A percentile compares a stretch with the other conserved stretches of the same genome.
These are phyloP conservation scores for Brachypteracias leptosomus DNA, from an alignment of 2,113 vertebrate species.

Conservation along the genomic window DNA sequence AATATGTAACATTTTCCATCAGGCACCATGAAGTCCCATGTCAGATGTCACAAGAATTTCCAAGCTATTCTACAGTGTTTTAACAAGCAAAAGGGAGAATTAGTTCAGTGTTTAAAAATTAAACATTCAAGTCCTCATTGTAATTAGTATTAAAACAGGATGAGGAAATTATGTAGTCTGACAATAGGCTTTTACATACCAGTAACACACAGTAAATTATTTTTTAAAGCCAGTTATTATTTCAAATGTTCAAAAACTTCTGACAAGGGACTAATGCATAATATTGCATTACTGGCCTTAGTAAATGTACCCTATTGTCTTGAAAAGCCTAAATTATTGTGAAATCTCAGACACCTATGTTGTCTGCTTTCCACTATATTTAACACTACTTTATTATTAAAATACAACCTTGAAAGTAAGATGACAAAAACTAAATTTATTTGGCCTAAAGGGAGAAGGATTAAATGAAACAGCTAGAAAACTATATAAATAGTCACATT, in stretches of 20 bases:
- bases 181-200: neutral
- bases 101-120: neutral
- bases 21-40: neutral
- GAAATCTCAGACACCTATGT: neutral
- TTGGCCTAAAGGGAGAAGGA: neutral
- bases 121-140: neutral
- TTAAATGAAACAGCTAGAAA: neutral
- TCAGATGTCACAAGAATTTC: neutral
- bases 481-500: neutral
- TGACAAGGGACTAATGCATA: neutral
- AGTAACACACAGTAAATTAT: neutral
- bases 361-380: neutral
- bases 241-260: neutral
- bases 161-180: neutral
- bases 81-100: neutral
- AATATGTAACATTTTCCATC: neutral
- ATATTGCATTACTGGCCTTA: neutral
- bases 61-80: constrained; percentile 1
- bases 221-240: neutral
- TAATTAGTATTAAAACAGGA: constrained; percentile 18
- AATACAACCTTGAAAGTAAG: constrained; percentile 13
- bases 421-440: constrained; percentile 7
- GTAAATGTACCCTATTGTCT: neutral
- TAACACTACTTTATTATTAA: neutral
- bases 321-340: neutral